A percentile compares a stretch with the other conserved stretches of the same genome.
Evolutionary conservation across 1,140 invertebrate genomes (phyloP).

Genomic region (Rhopalosiphum padi): DNA sequence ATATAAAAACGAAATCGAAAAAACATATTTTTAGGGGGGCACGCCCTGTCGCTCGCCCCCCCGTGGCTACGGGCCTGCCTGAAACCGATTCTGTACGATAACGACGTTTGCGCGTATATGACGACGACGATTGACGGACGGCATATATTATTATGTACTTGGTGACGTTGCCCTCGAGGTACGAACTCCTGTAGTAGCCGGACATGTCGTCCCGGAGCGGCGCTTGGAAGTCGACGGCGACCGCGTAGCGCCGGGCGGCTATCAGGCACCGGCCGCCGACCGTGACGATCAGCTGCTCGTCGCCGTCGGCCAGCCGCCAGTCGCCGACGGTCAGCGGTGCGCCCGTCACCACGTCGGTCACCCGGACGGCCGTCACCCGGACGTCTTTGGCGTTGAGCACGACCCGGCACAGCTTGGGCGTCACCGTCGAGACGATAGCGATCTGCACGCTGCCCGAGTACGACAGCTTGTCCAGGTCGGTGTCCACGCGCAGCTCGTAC

Average conservation of each 20-base stretch:
- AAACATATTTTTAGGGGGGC: too few species aligned
- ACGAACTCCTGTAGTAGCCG: conserved; percentile 58
- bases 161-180: neutral
- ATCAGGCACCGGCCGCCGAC: neutral
- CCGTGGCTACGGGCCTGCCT: too few species aligned
- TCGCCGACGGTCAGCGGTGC: neutral
- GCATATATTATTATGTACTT: neutral
- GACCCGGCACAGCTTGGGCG: neutral
- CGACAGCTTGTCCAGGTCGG: conserved; percentile 4
- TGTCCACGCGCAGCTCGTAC: conserved; percentile 18
- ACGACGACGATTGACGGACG: too few species aligned
- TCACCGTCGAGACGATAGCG: neutral
- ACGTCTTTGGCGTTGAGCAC: conserved; percentile 39
- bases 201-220: conserved; percentile 57
- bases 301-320: neutral
- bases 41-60: too few species aligned
- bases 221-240: conserved; percentile 31
- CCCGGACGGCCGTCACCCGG: neutral
- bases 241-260: neutral
- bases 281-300: neutral
- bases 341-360: neutral
- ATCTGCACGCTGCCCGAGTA: conserved; percentile 29
- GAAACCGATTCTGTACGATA: too few species aligned
- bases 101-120: too few species aligned
- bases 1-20: too few species aligned